Conservation (phyloP, 2,113 vertebrate species). For the Oreamnos americanus region DNA sequence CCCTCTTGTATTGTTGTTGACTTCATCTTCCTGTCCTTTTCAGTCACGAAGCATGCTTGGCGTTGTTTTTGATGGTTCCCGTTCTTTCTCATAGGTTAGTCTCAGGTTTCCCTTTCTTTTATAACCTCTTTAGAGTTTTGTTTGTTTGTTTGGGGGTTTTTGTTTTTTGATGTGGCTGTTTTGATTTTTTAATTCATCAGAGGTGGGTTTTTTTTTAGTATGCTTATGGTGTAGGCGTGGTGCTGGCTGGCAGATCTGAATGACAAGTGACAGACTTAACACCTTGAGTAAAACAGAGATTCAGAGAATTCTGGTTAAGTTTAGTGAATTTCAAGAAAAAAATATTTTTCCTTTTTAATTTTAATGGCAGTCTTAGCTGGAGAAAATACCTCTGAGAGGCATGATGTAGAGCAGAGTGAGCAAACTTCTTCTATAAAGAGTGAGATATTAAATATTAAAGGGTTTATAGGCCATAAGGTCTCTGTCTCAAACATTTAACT, state of each 20-base stretch:
- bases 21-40: neutral
- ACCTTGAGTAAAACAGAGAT: neutral
- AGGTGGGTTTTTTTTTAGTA: neutral
- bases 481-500: neutral
- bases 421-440: neutral
- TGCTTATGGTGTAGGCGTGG: neutral
- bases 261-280: neutral
- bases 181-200: neutral
- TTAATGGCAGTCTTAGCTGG: neutral
- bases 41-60: neutral
- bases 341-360: neutral
- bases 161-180: neutral
- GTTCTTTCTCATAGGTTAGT: neutral
- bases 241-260: neutral
- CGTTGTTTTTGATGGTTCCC: neutral
- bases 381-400: neutral
- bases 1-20: neutral
- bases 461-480: neutral
- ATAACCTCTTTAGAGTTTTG: neutral
- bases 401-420: neutral
- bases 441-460: neutral
- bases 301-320: neutral
- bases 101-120: neutral
- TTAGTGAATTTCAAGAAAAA: neutral
- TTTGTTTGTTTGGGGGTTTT: neutral